Evolutionary conservation across 53 echinoderm and acorn worm species (phyloP).

Genomic region (Antedon mediterranea): DNA sequence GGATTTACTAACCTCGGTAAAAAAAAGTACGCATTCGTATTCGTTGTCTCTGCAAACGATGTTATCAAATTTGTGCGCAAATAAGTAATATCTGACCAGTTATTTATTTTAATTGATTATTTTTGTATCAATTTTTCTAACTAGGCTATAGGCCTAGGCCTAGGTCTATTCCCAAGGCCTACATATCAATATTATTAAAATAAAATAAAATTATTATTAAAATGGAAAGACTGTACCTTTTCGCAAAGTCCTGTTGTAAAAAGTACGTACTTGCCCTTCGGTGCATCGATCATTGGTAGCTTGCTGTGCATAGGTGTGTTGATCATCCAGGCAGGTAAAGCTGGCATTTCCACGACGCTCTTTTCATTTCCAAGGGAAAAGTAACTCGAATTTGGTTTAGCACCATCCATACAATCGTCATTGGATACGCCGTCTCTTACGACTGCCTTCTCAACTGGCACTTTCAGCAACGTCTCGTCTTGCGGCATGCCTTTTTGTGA

Average conservation of each 20-base stretch:
- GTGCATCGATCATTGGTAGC: slow-evolving; percentile 73
- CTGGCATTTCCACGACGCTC: slow-evolving; percentile 46
- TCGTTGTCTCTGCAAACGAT: no score
- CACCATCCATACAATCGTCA: neutral
- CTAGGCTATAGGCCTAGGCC: no score
- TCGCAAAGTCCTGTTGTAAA: slow-evolving; percentile 69
- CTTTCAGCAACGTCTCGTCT: neutral
- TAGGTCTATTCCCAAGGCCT: no score
- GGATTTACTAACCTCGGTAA: no score
- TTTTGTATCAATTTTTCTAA: no score
- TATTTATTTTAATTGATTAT: no score
- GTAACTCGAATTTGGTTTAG: neutral
- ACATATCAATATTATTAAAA: no score
- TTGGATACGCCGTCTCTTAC: neutral
- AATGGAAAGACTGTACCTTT: no score
- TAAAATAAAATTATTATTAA: no score
- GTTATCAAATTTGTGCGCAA: no score
- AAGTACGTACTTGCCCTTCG: slow-evolving; percentile 54
- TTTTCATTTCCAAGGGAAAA: slow-evolving; percentile 13
- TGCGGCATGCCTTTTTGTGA: neutral
- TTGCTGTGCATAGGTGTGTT: slow-evolving; percentile 84
- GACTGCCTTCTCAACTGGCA: neutral
- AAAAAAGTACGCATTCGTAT: no score
- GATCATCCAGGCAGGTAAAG: slow-evolving; percentile 67
- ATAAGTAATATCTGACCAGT: no score